phyloP scores from a whole-genome alignment of 2,113 vertebrate genomes.

The Hucho hucho region DNA sequence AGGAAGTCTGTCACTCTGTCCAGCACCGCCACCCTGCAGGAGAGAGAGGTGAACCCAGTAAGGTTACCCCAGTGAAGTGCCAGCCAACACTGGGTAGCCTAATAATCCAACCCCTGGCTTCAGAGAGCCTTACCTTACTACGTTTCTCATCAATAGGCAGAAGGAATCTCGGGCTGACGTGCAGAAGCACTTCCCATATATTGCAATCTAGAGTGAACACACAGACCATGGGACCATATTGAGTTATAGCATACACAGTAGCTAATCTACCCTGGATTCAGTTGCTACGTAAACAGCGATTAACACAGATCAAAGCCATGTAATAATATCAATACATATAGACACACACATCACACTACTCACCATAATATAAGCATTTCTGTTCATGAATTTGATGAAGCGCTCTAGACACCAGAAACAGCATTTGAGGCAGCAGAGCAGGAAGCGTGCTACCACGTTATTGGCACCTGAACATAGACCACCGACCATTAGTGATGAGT shows the following conservation, averaged over 20 bases:
- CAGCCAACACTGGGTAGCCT: neutral
- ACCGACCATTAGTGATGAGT: neutral
- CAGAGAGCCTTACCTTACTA: constrained; percentile 78
- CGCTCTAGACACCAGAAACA: constrained; percentile 95
- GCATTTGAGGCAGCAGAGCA: constrained; percentile 86
- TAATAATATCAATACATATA: too few species aligned
- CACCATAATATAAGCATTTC: constrained; percentile 94
- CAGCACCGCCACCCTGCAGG: constrained; percentile 84
- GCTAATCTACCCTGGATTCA: too few species aligned
- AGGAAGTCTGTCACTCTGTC: constrained; percentile 90
- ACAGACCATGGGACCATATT: neutral
- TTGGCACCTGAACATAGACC: constrained; percentile 71
- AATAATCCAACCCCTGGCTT: neutral
- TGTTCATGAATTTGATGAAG: constrained; percentile 88
- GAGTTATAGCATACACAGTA: too few species aligned
- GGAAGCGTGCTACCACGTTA: constrained; percentile 78
- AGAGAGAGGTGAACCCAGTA: neutral
- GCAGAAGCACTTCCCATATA: constrained; percentile 91
- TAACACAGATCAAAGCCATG: too few species aligned
- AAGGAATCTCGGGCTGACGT: constrained; percentile 87
- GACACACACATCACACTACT: constrained; percentile 34
- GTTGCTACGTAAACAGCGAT: too few species aligned
- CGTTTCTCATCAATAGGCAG: constrained; percentile 88
- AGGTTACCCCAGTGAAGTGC: neutral
- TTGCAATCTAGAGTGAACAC: constrained; percentile 79